Conservation (phyloP, 2,113 vertebrate genomes). For the Neolamprologus sp. region DNA sequence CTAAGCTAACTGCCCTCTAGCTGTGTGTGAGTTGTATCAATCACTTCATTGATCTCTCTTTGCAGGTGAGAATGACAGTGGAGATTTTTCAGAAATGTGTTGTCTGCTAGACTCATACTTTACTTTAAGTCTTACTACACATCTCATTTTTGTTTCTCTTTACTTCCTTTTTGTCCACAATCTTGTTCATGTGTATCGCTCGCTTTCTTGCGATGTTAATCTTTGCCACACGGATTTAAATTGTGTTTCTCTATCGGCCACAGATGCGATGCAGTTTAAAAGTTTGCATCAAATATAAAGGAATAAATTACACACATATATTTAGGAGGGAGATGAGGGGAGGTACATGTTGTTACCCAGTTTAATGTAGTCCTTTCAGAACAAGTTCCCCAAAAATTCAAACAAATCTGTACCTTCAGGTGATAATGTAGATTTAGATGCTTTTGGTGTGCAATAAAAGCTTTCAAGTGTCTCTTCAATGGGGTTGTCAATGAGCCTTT, state of each 20-base stretch:
- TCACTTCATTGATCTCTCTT: background rate
- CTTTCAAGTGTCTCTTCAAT: background rate
- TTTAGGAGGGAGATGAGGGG: background rate
- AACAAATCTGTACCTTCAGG: background rate
- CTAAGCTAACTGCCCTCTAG: background rate
- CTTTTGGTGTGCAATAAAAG: background rate
- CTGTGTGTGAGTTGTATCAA: background rate
- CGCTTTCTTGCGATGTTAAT: background rate
- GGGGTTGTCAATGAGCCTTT: conserved; percentile 48
- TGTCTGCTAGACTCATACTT: background rate
- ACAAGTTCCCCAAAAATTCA: background rate
- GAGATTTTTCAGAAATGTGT: background rate
- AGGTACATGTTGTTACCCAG: background rate
- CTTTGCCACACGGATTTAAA: background rate
- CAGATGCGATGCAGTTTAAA: background rate
- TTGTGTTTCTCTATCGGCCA: background rate
- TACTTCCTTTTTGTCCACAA: conserved; percentile 11
- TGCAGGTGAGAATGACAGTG: background rate
- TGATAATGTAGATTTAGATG: background rate
- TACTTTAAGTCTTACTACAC: conserved; percentile 14
- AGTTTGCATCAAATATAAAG: background rate
- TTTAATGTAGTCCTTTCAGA: background rate
- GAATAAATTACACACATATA: background rate
- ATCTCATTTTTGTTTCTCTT: conserved; percentile 29
- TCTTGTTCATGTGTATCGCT: conserved; percentile 18